A percentile compares a stretch with the other conserved stretches of the same genome.
phyloP scores from a whole-genome alignment of 2,113 vertebrate genomes.

The Turdus rufiventris region DNA sequence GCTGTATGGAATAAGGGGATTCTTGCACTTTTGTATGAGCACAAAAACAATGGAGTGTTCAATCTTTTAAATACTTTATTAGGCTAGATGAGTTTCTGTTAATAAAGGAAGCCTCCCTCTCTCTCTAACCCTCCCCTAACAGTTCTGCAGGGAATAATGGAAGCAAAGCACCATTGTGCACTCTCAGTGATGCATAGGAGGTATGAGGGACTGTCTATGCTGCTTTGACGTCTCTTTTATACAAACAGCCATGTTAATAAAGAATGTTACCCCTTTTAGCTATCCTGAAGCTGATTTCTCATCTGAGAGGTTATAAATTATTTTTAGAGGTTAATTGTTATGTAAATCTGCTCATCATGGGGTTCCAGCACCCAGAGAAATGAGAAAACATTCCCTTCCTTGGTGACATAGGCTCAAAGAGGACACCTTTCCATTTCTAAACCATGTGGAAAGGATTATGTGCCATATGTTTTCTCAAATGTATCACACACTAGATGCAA shows the following conservation, averaged over 20 bases:
- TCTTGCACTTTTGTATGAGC: neutral
- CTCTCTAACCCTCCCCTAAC: neutral
- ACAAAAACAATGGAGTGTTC: neutral
- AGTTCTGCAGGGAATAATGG: neutral
- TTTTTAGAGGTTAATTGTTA: slow-evolving; percentile 62
- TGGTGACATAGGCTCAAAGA: neutral
- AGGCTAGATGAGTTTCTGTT: neutral
- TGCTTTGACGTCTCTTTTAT: neutral
- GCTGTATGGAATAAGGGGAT: neutral
- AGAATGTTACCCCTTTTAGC: slow-evolving; percentile 19
- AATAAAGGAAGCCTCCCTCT: no score
- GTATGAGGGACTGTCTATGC: neutral
- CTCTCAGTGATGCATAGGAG: neutral
- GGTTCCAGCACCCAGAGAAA: slow-evolving; percentile 31
- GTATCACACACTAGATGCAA: neutral
- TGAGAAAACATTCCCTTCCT: neutral
- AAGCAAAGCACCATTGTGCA: neutral
- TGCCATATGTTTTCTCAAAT: slow-evolving; percentile 41
- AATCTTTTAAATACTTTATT: neutral
- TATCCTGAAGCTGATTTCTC: slow-evolving; percentile 43
- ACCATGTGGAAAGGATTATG: slow-evolving; percentile 2
- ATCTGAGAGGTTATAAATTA: slow-evolving; percentile 40
- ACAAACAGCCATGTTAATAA: slow-evolving; percentile 20
- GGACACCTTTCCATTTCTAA: slow-evolving; percentile 46
- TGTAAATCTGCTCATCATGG: slow-evolving; percentile 45